These are phyloP conservation scores for Callyntrura guangdongensis DNA, from an alignment of 2,888 invertebrate species.

Conservation along the genomic window DNA sequence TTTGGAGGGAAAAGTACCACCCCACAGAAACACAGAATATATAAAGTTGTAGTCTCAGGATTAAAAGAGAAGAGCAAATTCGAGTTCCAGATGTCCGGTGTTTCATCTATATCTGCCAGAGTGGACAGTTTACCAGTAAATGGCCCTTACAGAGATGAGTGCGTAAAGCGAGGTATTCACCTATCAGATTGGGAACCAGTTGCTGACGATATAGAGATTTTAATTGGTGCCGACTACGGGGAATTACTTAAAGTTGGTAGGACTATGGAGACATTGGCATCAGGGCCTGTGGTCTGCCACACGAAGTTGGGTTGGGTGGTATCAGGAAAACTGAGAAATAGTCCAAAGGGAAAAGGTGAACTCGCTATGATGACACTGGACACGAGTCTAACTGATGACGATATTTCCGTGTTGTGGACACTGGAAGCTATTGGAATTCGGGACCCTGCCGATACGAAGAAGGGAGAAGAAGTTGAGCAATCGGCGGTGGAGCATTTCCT, in stretches of 20 bases:
- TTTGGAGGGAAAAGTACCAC: slow-evolving; percentile 76
- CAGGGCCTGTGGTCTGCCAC: slow-evolving; percentile 13
- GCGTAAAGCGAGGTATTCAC: not conserved
- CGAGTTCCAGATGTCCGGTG: too few relatives aligned
- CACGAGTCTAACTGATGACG: too few relatives aligned
- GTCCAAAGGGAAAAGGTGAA: too few relatives aligned
- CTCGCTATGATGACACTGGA: too few relatives aligned
- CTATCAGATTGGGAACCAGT: slow-evolving; percentile 7
- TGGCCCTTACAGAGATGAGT: slow-evolving; percentile 17
- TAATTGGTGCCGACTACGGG: too few relatives aligned
- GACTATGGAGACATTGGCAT: not conserved
- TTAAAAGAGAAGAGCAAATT: not conserved
- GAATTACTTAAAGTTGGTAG: not conserved
- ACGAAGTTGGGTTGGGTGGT: slow-evolving; percentile 54
- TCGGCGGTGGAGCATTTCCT: not conserved
- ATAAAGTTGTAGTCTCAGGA: not conserved
- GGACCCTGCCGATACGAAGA: not conserved
- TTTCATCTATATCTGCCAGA: too few relatives aligned
- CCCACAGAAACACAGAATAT: not conserved
- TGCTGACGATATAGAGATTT: not conserved
- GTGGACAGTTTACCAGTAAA: not conserved
- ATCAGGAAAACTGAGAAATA: slow-evolving; percentile 32
- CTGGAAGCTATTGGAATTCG: not conserved
- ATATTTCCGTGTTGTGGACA: too few relatives aligned
- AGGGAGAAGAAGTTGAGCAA: not conserved